Conservation (phyloP, 2,888 invertebrate species). For the Pterobdella sp. region DNA sequence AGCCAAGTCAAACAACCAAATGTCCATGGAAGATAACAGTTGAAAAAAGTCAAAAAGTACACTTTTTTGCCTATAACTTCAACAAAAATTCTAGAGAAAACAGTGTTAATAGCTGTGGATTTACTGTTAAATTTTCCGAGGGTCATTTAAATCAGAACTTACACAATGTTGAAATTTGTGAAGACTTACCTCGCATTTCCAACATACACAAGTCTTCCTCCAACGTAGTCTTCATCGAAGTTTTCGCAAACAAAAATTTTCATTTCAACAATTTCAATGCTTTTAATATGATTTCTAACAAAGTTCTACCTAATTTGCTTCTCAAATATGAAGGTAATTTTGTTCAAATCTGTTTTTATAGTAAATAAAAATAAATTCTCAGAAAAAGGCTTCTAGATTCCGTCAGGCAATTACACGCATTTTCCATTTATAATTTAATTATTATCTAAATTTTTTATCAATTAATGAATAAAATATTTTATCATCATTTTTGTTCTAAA, state of each 20-base stretch:
- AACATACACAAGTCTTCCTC: background rate
- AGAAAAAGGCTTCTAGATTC: no score
- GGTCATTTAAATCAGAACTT: background rate
- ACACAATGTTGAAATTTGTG: background rate
- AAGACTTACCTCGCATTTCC: background rate
- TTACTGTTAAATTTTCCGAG: slow-evolving; percentile 5
- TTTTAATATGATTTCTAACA: background rate
- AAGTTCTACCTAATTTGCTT: background rate
- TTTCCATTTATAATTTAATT: no score
- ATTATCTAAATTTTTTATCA: no score
- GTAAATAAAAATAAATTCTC: no score
- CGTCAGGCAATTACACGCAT: no score
- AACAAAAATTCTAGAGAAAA: slow-evolving; percentile 1
- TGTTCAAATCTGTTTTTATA: no score
- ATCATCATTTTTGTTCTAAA: no score
- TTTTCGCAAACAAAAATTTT: background rate
- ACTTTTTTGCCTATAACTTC: background rate
- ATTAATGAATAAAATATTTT: no score
- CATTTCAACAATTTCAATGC: background rate
- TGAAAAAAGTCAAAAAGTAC: slow-evolving; percentile 23
- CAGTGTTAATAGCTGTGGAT: background rate
- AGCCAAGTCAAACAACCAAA: slow-evolving; percentile 1
- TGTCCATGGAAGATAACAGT: slow-evolving; percentile 24
- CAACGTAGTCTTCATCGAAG: slow-evolving; percentile 1
- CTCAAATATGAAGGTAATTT: slow-evolving; percentile 7